These are phyloP conservation scores for Sylvilagus floridanus DNA, from an alignment of 2,797 vertebrate species.

Conservation along the genomic window DNA sequence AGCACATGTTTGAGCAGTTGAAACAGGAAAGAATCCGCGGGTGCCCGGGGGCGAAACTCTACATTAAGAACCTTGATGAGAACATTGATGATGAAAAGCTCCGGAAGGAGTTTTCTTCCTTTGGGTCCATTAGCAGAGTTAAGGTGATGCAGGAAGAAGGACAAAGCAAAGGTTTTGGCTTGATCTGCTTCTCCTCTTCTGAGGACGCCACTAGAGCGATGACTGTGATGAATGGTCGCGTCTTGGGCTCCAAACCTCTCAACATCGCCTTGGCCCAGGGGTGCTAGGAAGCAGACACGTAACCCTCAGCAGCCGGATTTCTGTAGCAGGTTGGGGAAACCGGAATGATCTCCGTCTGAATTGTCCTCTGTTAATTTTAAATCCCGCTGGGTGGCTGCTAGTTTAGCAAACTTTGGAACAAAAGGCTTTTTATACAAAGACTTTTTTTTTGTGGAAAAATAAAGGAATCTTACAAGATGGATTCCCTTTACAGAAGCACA, in stretches of 20 bases:
- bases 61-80: constrained; percentile 76
- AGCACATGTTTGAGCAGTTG: constrained; percentile 54
- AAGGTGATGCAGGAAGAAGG: constrained; percentile 77
- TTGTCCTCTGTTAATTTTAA: neutral
- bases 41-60: constrained; percentile 54
- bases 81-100: constrained; percentile 65
- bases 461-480: neutral
- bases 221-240: constrained; percentile 74
- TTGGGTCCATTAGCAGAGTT: constrained; percentile 65
- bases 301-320: neutral
- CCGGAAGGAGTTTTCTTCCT: constrained; percentile 28
- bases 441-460: neutral
- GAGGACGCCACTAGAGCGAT: constrained; percentile 70
- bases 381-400: neutral
- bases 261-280: constrained; percentile 71
- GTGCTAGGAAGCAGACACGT: neutral
- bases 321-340: neutral
- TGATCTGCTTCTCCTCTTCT: constrained; percentile 64
- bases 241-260: constrained; percentile 73
- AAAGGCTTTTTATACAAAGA: neutral
- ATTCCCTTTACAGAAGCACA: neutral
- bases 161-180: constrained; percentile 73
- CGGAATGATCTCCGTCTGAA: neutral
- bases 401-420: neutral
- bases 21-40: constrained; percentile 7